Evolutionary conservation across 2,888 invertebrate genomes (phyloP).

Genomic region (Lamellibrachia satsuma): DNA sequence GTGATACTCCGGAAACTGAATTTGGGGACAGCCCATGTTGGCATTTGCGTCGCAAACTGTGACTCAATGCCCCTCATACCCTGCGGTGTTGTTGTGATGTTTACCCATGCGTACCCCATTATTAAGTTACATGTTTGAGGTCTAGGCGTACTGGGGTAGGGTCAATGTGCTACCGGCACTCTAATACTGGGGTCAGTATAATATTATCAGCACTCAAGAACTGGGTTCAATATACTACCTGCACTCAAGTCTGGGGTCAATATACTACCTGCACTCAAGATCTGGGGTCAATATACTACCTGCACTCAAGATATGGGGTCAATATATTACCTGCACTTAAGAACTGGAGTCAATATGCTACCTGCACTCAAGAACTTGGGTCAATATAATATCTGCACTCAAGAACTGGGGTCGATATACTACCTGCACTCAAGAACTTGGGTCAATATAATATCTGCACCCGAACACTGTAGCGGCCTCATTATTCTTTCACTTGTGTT

Average conservation of each 20-base stretch:
- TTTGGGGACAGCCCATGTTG: neutral
- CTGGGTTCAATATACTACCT: too few relatives aligned
- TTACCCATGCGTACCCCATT: neutral
- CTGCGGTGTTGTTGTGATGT: neutral
- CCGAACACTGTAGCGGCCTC: neutral
- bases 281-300: neutral
- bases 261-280: neutral
- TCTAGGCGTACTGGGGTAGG: neutral
- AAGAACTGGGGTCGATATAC: neutral
- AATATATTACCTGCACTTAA: neutral
- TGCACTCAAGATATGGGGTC: neutral
- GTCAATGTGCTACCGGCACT: neutral
- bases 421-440: neutral
- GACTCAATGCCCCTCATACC: neutral
- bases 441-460: neutral
- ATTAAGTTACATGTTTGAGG: neutral
- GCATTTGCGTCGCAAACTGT: neutral
- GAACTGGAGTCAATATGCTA: neutral
- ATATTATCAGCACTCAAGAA: too few relatives aligned
- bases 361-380: neutral
- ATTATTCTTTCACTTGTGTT: neutral
- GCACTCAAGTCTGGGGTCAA: neutral
- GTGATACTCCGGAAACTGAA: neutral
- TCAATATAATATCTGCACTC: neutral
- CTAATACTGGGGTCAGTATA: too few relatives aligned